These are phyloP conservation scores for Podocnemis expansa DNA, from an alignment of 2,113 vertebrate species.

Conservation along the genomic window DNA sequence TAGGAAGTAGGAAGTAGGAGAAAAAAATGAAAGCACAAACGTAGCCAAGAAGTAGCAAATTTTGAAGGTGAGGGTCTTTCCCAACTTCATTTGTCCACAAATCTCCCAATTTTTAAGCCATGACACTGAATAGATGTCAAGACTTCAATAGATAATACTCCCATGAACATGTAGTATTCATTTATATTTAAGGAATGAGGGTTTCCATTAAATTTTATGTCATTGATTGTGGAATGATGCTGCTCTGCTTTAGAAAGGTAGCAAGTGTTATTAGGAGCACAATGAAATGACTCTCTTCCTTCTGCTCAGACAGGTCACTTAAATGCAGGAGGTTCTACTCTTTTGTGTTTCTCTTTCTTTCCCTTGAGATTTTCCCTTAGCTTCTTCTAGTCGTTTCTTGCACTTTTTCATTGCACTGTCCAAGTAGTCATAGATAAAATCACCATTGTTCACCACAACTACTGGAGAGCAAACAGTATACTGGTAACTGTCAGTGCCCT, in stretches of 20 bases:
- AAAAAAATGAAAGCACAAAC: background rate
- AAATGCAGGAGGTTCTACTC: background rate
- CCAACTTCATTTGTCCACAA: background rate
- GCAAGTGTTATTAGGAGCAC: background rate
- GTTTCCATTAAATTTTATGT: background rate
- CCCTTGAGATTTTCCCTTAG: background rate
- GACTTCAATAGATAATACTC: background rate
- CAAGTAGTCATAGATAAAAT: background rate
- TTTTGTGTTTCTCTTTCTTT: no score
- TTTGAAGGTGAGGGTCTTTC: background rate
- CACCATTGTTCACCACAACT: background rate
- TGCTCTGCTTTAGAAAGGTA: background rate
- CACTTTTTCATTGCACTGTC: background rate
- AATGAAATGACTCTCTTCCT: background rate
- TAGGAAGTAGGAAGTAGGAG: background rate
- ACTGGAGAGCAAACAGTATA: background rate
- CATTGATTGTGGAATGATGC: background rate
- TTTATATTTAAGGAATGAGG: accelerated
- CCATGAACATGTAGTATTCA: background rate
- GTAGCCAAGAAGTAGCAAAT: background rate
- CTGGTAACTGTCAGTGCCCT: background rate
- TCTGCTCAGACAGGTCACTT: background rate
- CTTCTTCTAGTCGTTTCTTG: background rate
- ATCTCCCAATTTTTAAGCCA: background rate
- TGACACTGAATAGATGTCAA: background rate